Conservation (phyloP, 1,140 invertebrate genomes). For the Stegodyphus mimosarum region DNA sequence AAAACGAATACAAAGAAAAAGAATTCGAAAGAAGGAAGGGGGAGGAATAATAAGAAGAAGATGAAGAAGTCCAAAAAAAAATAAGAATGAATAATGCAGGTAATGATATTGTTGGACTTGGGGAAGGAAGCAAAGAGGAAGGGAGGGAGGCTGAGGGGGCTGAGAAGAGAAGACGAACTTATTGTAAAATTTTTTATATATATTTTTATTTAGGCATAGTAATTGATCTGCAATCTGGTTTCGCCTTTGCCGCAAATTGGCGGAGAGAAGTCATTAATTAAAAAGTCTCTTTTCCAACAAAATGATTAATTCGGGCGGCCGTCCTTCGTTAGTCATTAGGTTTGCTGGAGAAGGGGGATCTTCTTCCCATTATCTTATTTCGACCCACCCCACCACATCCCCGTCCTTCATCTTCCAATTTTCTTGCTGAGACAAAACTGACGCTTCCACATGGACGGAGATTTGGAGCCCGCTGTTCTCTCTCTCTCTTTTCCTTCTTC, state of each 20-base stretch:
- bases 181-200: conserved; percentile 26
- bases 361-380: conserved; percentile 35
- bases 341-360: not conserved
- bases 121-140: not conserved
- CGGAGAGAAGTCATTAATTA: conserved; percentile 54
- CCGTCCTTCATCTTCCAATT: conserved; percentile 15
- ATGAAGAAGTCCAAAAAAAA: not conserved
- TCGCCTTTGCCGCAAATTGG: conserved; percentile 45
- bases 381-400: not conserved
- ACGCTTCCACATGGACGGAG: conserved; percentile 53
- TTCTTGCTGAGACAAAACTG: conserved; percentile 52
- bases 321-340: conserved; percentile 39
- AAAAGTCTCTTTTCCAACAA: conserved; percentile 59
- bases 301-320: conserved; percentile 48
- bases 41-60: not conserved
- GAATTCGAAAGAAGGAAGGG: not conserved
- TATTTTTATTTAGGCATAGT: conserved; percentile 47
- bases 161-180: not conserved
- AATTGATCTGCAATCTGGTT: conserved; percentile 57
- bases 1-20: conserved; percentile 24
- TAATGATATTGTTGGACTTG: conserved; percentile 59
- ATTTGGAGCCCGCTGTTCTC: not conserved
- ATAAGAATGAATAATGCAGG: conserved; percentile 31
- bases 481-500: not conserved
- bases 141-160: too few species aligned